phyloP scores from a whole-genome alignment of 2,888 invertebrate species.

The Trichogramma dendrolimi region DNA sequence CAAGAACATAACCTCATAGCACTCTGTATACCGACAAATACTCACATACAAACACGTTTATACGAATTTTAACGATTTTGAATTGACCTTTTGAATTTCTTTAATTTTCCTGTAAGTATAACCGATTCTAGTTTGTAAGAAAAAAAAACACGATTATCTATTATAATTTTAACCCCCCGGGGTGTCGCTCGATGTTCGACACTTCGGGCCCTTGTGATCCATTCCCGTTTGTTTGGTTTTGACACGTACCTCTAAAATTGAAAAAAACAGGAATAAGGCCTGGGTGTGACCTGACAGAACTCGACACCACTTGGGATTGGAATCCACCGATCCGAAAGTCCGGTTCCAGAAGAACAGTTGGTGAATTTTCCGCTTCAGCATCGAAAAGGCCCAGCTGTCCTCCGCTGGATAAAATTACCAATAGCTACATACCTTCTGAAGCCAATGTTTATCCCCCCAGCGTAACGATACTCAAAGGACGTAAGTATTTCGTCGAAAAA shows the following conservation, averaged over 20 bases:
- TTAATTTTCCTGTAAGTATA: constrained; percentile 21
- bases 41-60: constrained; percentile 12
- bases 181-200: neutral
- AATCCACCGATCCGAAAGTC: constrained; percentile 50
- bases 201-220: constrained; percentile 25
- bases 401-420: constrained; percentile 54
- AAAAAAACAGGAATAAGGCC: constrained; percentile 65
- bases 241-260: constrained; percentile 45
- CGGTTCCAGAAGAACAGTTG: constrained; percentile 44
- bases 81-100: constrained; percentile 24
- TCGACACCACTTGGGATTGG: constrained; percentile 63
- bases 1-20: too few relatives aligned
- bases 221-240: constrained; percentile 47
- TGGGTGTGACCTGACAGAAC: constrained; percentile 78
- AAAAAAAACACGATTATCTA: constrained; percentile 19
- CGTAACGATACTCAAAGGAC: constrained; percentile 55
- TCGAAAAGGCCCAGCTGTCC: constrained; percentile 49
- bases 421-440: constrained; percentile 58
- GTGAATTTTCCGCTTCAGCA: constrained; percentile 38
- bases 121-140: neutral
- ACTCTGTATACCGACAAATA: neutral
- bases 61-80: constrained; percentile 21
- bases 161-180: constrained; percentile 30
- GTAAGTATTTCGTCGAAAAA: constrained; percentile 41
- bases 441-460: constrained; percentile 58